phyloP scores from a whole-genome alignment of 2,113 vertebrate species.

The Oncorhynchus kisutch region DNA sequence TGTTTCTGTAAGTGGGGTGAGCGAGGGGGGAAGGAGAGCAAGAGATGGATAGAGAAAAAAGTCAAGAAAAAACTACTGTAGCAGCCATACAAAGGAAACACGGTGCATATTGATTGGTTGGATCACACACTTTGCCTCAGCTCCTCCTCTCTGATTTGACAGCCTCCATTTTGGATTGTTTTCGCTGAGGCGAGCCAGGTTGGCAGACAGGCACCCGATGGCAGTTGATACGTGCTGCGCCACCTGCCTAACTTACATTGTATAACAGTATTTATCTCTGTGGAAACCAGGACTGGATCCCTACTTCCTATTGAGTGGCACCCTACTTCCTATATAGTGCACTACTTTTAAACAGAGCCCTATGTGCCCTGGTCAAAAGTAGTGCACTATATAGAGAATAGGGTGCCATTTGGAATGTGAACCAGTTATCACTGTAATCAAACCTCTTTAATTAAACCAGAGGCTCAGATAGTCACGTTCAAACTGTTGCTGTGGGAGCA shows the following conservation, averaged over 20 bases:
- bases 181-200: slow-evolving; percentile 4
- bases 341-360: too few relatives aligned
- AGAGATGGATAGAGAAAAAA: neutral
- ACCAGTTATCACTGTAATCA: slow-evolving; percentile 62
- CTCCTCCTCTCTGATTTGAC: slow-evolving; percentile 38
- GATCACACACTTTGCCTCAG: slow-evolving; percentile 36
- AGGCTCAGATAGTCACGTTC: slow-evolving; percentile 55
- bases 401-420: too few relatives aligned
- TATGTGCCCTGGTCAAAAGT: too few relatives aligned
- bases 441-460: slow-evolving; percentile 72
- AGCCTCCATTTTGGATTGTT: slow-evolving; percentile 30
- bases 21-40: neutral
- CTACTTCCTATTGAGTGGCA: too few relatives aligned
- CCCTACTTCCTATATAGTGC: too few relatives aligned
- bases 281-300: slow-evolving; percentile 22
- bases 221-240: slow-evolving; percentile 35
- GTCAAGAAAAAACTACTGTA: slow-evolving; percentile 38
- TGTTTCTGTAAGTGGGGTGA: neutral
- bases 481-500: slow-evolving; percentile 45
- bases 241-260: slow-evolving; percentile 19
- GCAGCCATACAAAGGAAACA: slow-evolving; percentile 38
- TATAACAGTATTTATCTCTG: slow-evolving; percentile 39
- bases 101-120: slow-evolving; percentile 48
- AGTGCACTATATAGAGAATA: too few relatives aligned
- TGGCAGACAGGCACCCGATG: slow-evolving; percentile 14